Evolutionary conservation across 2,888 invertebrate genomes (phyloP).

Genomic region (Agriopis aurantiaria): DNA sequence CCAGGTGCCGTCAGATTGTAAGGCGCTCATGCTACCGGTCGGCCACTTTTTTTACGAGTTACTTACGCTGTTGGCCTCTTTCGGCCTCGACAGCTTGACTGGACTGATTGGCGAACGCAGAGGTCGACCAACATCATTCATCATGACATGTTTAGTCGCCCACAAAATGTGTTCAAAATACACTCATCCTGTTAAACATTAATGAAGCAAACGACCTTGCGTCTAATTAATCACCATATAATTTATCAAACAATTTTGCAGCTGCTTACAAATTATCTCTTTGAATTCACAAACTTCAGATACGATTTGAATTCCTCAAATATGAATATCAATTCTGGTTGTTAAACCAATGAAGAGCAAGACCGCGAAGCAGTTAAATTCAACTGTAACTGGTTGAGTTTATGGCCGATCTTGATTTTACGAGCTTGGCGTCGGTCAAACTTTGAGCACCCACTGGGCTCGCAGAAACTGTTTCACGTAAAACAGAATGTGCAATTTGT

Average conservation of each 20-base stretch:
- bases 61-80: no score
- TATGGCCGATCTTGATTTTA: conserved; percentile 26
- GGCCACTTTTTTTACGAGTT: no score
- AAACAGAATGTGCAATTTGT: background rate
- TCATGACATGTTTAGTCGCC: no score
- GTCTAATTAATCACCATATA: background rate
- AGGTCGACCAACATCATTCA: no score
- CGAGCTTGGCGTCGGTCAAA: conserved; percentile 27
- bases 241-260: conserved; percentile 19
- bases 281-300: conserved; percentile 24
- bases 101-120: no score
- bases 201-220: background rate
- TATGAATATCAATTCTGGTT: conserved; percentile 34
- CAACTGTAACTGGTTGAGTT: conserved; percentile 24
- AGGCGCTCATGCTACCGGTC: no score
- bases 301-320: conserved; percentile 17
- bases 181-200: background rate
- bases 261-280: conserved; percentile 22
- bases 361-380: conserved; percentile 28
- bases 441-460: conserved; percentile 13
- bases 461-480: background rate
- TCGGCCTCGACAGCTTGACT: no score
- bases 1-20: no score
- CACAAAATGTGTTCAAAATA: no score
- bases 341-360: conserved; percentile 26